Base-by-base conservation (phyloP, 2,888 invertebrate species). In the Teleiodes luculella region DNA sequence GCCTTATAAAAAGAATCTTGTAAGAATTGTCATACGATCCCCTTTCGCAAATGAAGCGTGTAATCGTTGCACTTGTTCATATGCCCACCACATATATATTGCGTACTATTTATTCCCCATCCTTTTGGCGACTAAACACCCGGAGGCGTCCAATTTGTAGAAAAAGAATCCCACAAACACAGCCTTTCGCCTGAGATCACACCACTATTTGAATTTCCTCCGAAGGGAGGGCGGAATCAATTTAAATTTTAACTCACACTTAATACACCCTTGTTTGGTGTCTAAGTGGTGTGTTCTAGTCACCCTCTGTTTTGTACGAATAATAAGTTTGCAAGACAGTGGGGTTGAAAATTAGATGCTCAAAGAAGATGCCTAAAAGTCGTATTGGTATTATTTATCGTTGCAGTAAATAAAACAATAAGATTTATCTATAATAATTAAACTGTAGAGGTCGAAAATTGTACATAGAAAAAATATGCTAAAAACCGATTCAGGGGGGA, bases 221-320 rank as follows among this genome's bases (percentile, higher is more conserved):
- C 73, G 65, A 56, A 72, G 74, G 77, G 86, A 84, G 86, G 86
- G 86, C 79, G 74, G 86, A 89, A 86, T 88, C 88, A 89, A 89
- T 88, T 89, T 89, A 88, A 89, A 89, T 88, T 89, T 89, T 89
- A 89, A 88, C 87, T 89, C 81, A 79, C 80, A 86, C 87, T 89
- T 88, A 89, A 88, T 88, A 87, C 87, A 87, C 88, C 89, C 89
- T 85, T 88, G 88, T 89, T 88, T 87, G 86, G 88, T 85, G 83
- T 89, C 84, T 89, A 89, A 89, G 88, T 89, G 89, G 88, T 86
- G 84, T 88, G 86, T 89, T 88, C 77, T 76, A 80, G 80, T 74
- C 87, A 86, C 89, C 88, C 87, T 83, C 84, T 86, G 81, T 86
- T 87, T 84, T 74, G 73, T 67, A 70, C 76, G 83, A 77, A 83